These are phyloP conservation scores for Turnix velox DNA, from an alignment of 2,113 vertebrate genomes.

Conservation along the genomic window DNA sequence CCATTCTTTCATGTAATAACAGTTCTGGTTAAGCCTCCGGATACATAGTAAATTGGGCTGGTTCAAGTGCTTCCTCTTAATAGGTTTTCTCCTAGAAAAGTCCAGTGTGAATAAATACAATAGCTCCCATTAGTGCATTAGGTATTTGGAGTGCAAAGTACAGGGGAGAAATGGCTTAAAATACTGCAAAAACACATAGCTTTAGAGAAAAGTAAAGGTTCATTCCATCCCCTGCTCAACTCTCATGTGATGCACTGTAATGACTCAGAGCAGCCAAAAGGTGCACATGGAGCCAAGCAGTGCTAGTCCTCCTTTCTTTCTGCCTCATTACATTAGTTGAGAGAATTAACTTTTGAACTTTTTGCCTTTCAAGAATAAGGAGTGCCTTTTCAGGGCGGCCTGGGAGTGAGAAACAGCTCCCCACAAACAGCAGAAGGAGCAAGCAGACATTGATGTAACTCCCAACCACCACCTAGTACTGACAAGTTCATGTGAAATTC, in stretches of 20 bases:
- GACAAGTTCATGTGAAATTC: not conserved
- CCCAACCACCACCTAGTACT: not conserved
- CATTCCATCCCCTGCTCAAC: not conserved
- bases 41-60: slow-evolving; percentile 62
- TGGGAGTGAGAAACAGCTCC: not conserved
- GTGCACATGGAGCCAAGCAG: not conserved
- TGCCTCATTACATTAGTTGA: not conserved
- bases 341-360: not conserved
- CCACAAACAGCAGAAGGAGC: not conserved
- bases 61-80: slow-evolving; percentile 61
- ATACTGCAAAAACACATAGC: not conserved
- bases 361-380: not conserved
- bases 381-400: not conserved
- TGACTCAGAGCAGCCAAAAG: not conserved
- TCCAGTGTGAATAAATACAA: slow-evolving; percentile 13
- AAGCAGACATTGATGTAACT: not conserved
- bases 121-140: slow-evolving; percentile 44
- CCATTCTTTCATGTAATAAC: slow-evolving; percentile 69
- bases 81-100: slow-evolving; percentile 68
- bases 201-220: not conserved
- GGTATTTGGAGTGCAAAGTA: not conserved
- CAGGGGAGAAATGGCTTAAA: slow-evolving; percentile 13
- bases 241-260: not conserved
- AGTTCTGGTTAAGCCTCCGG: slow-evolving; percentile 69
- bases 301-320: not conserved